Percentiles rank a stretch among this genome's conserved stretches.
Evolutionary conservation across 1,140 invertebrate species (phyloP).

Genomic region (Nixonia krombeini): DNA sequence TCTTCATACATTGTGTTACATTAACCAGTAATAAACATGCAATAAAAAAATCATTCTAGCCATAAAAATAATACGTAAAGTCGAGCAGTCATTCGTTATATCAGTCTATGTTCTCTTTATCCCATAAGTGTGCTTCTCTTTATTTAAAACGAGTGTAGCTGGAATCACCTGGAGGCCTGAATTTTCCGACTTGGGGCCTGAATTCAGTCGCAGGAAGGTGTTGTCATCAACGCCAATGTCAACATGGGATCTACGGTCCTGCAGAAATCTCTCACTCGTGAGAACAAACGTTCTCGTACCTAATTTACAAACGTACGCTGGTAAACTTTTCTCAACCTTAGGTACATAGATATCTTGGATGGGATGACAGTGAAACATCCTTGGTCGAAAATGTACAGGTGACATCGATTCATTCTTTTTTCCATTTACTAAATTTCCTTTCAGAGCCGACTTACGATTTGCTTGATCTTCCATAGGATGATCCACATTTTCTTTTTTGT

Average conservation of each 20-base stretch:
- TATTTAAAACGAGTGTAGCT: constrained; percentile 48
- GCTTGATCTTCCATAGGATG: constrained; percentile 7
- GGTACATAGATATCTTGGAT: constrained; percentile 45
- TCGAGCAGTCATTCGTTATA: background rate
- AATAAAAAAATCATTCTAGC: background rate
- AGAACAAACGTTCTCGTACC: constrained; percentile 44
- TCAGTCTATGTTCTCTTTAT: constrained; percentile 32
- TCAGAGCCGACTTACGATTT: constrained; percentile 10
- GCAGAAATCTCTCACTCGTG: constrained; percentile 53
- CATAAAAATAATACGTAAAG: background rate
- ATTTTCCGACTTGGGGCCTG: background rate
- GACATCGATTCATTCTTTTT: constrained; percentile 7
- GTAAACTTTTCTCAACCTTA: constrained; percentile 40
- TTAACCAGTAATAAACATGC: background rate
- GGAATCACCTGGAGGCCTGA: constrained; percentile 32
- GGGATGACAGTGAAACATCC: constrained; percentile 39
- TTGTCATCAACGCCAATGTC: constrained; percentile 44
- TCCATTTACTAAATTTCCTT: background rate
- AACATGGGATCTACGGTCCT: constrained; percentile 45
- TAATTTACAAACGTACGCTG: constrained; percentile 48
- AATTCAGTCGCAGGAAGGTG: constrained; percentile 30
- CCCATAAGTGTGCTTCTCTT: constrained; percentile 37
- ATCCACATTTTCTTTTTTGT: constrained; percentile 10
- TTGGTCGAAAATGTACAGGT: constrained; percentile 19
- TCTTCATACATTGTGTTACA: background rate